These are phyloP conservation scores for Galerucella nymphaeae DNA, from an alignment of 2,888 invertebrate genomes.

Conservation along the genomic window DNA sequence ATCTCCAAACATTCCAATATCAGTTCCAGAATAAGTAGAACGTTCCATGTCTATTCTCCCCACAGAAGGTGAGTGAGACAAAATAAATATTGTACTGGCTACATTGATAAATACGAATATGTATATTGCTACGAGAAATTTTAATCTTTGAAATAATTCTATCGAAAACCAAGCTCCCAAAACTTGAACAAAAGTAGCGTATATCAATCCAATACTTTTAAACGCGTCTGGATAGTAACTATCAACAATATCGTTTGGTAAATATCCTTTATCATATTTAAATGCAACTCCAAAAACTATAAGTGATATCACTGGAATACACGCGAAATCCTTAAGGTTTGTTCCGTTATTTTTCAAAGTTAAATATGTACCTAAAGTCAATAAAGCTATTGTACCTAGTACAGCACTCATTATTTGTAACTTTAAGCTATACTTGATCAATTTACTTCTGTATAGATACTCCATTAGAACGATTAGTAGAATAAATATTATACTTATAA, in stretches of 20 bases:
- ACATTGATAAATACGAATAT: constrained; percentile 17
- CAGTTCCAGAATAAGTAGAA: not conserved
- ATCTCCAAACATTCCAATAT: not conserved
- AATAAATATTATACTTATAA: constrained; percentile 5
- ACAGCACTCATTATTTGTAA: not conserved
- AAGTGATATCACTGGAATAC: constrained; percentile 54
- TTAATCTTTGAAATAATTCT: constrained; percentile 24
- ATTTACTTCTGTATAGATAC: not conserved
- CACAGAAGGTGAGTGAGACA: not conserved
- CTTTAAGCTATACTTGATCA: constrained; percentile 1
- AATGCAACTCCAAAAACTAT: constrained; percentile 55
- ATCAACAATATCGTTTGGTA: constrained; percentile 58
- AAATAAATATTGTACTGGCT: constrained; percentile 1
- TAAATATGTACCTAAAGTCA: constrained; percentile 19
- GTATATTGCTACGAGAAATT: constrained; percentile 9
- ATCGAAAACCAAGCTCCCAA: constrained; percentile 20
- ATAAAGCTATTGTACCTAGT: constrained; percentile 7
- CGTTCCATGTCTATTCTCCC: not conserved
- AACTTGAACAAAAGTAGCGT: constrained; percentile 17
- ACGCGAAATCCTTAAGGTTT: not conserved
- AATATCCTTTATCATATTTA: constrained; percentile 57
- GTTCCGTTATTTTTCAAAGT: constrained; percentile 3
- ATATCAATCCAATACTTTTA: not conserved
- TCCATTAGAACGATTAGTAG: not conserved
- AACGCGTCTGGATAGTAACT: constrained; percentile 54